A percentile compares a stretch with the other conserved stretches of the same genome.
Conservation (phyloP, 2,113 vertebrate genomes). For the Syrmaticus mikado region DNA sequence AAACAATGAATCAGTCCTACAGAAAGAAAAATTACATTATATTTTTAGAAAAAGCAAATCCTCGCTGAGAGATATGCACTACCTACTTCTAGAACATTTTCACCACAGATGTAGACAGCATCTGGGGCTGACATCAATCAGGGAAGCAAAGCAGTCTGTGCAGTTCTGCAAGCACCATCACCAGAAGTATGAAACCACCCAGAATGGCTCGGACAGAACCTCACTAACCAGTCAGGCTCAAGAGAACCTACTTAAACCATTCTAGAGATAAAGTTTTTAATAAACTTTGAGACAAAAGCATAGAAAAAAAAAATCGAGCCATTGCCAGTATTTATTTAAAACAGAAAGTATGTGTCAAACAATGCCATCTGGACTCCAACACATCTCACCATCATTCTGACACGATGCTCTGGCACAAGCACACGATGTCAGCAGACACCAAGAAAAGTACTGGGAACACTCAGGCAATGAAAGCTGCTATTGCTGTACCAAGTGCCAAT, state of each 20-base stretch:
- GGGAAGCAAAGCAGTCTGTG: rapidly evolving
- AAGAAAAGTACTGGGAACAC: not conserved
- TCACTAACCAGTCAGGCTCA: not conserved
- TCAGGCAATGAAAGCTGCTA: rapidly evolving
- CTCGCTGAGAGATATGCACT: not conserved
- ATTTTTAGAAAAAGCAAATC: not conserved
- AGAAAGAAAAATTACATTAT: not conserved
- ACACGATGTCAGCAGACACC: not conserved
- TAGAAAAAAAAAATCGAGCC: not conserved
- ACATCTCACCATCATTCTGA: not conserved
- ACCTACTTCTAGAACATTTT: not conserved
- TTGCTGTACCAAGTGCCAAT: rapidly evolving
- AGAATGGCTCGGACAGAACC: not conserved
- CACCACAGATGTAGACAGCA: not conserved
- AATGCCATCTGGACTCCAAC: not conserved
- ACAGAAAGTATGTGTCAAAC: not conserved
- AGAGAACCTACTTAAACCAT: not conserved
- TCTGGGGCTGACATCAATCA: not conserved
- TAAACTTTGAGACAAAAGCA: not conserved
- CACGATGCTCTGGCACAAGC: not conserved
- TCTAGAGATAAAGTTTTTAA: not conserved
- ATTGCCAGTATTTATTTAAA: not conserved
- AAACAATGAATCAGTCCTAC: not conserved
- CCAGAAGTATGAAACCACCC: not conserved
- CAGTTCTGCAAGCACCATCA: not conserved